phyloP scores from a whole-genome alignment of 2,113 vertebrate genomes.

The Onychorhynchus coronatus region DNA sequence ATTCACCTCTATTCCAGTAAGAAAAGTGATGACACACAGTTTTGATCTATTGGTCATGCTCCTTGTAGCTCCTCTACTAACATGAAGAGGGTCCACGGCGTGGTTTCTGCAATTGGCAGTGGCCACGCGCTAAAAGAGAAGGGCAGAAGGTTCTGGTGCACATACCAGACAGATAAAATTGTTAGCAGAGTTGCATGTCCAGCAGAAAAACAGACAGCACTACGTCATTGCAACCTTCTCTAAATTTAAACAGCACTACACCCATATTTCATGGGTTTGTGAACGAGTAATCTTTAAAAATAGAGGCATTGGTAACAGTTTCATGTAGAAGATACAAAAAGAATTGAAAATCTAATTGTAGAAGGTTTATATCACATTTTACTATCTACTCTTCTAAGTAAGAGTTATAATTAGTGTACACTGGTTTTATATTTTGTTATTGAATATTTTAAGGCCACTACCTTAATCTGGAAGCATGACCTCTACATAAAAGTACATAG shows the following conservation, averaged over 20 bases:
- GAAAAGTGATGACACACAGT: not conserved
- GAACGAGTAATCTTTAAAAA: not conserved
- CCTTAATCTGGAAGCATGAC: not conserved
- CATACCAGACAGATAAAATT: not conserved
- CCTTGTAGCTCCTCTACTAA: not conserved
- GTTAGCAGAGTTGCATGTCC: not conserved
- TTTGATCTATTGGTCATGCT: not conserved
- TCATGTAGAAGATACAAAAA: not conserved
- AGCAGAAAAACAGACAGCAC: not conserved
- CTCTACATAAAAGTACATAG: not conserved
- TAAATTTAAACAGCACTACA: not conserved
- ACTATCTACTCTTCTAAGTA: not conserved
- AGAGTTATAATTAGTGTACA: not conserved
- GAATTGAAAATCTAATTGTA: not conserved
- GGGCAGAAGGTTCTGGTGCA: not conserved
- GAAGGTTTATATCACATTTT: not conserved
- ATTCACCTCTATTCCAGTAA: not conserved
- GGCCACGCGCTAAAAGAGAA: not conserved
- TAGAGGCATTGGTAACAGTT: not conserved
- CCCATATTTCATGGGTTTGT: not conserved
- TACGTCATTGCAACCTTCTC: not conserved
- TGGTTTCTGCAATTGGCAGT: not conserved
- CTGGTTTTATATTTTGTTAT: not conserved
- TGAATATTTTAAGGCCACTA: not conserved
- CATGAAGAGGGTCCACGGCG: not conserved